phyloP scores from a whole-genome alignment of 2,888 invertebrate genomes.

The Drosophila pullipes region DNA sequence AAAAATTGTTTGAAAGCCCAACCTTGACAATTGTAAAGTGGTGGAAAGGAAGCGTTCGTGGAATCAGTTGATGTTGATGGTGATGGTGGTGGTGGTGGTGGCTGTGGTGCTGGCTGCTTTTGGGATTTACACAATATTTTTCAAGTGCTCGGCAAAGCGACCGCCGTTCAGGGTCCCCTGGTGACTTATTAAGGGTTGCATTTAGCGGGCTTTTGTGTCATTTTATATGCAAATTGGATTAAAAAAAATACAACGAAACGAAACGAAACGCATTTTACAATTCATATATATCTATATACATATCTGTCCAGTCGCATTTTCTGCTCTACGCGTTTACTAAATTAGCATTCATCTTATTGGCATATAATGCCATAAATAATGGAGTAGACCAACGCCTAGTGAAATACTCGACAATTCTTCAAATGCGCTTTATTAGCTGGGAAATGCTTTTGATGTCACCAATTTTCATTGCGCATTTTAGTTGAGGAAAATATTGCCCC shows the following conservation, averaged over 20 bases:
- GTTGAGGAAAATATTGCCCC: slow-evolving; percentile 8
- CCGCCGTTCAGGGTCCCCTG: slow-evolving; percentile 73
- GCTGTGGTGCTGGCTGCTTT: slow-evolving; percentile 47
- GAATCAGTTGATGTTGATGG: slow-evolving; percentile 10
- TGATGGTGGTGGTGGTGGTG: slow-evolving; percentile 20
- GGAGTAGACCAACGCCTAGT: slow-evolving; percentile 4
- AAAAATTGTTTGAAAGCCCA: slow-evolving; percentile 46
- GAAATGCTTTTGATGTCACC: slow-evolving; percentile 79
- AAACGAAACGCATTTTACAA: slow-evolving; percentile 66
- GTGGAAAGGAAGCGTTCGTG: slow-evolving; percentile 46
- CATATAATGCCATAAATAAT: slow-evolving; percentile 69
- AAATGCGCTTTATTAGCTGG: slow-evolving; percentile 75
- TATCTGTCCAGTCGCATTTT: slow-evolving; percentile 48
- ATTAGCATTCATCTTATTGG: slow-evolving; percentile 75
- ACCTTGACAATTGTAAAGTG: slow-evolving; percentile 80
- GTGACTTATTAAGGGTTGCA: slow-evolving; percentile 83
- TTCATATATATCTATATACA: slow-evolving; percentile 28
- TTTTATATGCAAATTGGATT: slow-evolving; percentile 82
- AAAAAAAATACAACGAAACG: slow-evolving; percentile 63
- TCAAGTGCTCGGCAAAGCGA: slow-evolving; percentile 74
- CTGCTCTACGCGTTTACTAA: slow-evolving; percentile 61
- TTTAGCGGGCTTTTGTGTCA: slow-evolving; percentile 81
- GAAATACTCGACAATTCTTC: slow-evolving; percentile 38
- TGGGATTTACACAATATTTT: slow-evolving; percentile 81
- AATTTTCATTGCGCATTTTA: slow-evolving; percentile 69